Base-by-base conservation (phyloP, 1,140 invertebrate genomes). In the Plodia interpunctella region DNA sequence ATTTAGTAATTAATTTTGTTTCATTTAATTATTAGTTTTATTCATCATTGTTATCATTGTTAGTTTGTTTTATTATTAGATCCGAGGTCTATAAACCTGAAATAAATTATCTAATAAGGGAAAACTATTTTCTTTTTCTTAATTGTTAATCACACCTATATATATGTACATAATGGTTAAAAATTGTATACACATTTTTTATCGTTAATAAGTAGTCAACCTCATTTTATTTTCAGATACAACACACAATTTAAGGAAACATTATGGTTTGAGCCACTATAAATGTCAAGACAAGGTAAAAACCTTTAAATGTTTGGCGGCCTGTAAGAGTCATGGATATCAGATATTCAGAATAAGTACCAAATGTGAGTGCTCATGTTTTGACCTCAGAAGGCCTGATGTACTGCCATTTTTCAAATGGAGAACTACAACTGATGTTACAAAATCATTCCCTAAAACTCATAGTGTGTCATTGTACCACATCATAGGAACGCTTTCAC, bases 291-390 rank as follows among this genome's bases (percentile, higher is more conserved):
- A 78, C 19, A 78, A 76, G 21, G 17, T 65, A 3, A 78, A 72
- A 55, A 71, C 65, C 6, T 86, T 87, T 28, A 81, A 79, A 66
- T 87, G 84, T 62, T 70, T 87, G 72, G 72, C 72, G 25, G 69
- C 74, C 11, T 87, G 84, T 59, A 86, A 83, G 61, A 83, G 77
- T 38, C 75, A 80, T 28, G 80, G 78, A 11, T 87, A 72, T 32
- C 66, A 79, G 73, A 49, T 86, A 61, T 82, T 78, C 54, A 66
- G 83, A 52, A 49, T 86, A 54, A 66, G 75, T 55, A 54, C 44
- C 0, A 55, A 51, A 8, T 88, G 84, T 56, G 77, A 78, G 62
- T 88, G 84, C 60, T 71, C 61, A 0, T 88, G 84, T 62, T 75
- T 82, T 55, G 81, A 76, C 19, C 72, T 83, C 65, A 85, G 79